These are phyloP conservation scores for Tenthredo notha DNA, from an alignment of 2,888 invertebrate genomes.

Conservation along the genomic window DNA sequence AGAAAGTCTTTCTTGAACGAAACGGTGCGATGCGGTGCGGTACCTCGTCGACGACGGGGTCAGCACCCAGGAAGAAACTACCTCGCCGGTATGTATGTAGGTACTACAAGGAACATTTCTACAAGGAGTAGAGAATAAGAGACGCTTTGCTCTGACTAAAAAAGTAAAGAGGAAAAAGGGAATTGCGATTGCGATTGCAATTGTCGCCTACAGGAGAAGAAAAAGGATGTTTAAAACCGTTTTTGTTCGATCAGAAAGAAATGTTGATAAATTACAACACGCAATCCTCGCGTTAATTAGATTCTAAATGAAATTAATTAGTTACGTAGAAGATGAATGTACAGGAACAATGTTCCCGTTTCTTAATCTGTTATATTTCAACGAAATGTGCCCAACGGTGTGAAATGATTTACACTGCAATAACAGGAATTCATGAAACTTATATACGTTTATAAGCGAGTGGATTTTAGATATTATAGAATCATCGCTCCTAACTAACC, in stretches of 20 bases:
- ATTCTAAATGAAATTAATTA: neutral
- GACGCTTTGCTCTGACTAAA: neutral
- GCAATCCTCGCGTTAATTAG: neutral
- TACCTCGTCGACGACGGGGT: constrained; percentile 59
- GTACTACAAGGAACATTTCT: constrained; percentile 5
- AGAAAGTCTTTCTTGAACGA: constrained; percentile 45
- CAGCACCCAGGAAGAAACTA: constrained; percentile 60
- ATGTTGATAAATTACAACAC: neutral
- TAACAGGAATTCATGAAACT: constrained; percentile 32
- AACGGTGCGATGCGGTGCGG: constrained; percentile 44
- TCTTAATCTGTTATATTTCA: neutral
- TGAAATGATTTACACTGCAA: neutral
- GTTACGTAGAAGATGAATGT: neutral
- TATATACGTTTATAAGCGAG: neutral
- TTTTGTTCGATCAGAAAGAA: neutral
- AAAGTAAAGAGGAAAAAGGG: neutral
- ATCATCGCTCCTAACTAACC: constrained; percentile 34
- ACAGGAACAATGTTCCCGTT: neutral
- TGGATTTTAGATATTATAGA: constrained; percentile 3
- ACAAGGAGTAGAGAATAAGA: neutral
- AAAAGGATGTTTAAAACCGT: neutral
- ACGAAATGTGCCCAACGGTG: neutral
- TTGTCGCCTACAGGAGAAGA: neutral
- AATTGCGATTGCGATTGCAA: neutral
- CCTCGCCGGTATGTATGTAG: neutral